These are phyloP conservation scores for Tupaia chinensis DNA, from an alignment of 2,113 vertebrate genomes.

Conservation along the genomic window DNA sequence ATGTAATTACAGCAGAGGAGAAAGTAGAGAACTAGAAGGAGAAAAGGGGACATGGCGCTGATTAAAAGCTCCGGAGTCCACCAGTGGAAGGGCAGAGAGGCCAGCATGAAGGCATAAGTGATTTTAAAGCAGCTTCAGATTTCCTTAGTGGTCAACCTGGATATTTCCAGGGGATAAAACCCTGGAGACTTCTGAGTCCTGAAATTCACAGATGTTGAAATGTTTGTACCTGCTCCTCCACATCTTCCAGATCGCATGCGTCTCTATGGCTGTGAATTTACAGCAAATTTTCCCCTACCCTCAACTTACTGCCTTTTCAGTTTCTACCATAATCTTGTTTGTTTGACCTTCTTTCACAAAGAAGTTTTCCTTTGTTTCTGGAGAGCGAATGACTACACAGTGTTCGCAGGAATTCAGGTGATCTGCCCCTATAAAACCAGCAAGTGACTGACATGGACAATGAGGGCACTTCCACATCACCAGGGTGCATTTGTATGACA, in stretches of 20 bases:
- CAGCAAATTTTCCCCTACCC: neutral
- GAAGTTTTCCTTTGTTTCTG: neutral
- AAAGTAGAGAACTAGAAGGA: neutral
- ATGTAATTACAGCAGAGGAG: neutral
- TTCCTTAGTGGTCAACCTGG: too few species aligned
- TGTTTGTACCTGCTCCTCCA: neutral
- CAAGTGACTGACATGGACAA: neutral
- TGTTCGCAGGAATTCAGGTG: neutral
- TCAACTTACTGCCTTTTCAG: neutral
- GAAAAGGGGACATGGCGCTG: neutral
- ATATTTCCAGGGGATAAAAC: neutral
- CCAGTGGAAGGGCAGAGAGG: neutral
- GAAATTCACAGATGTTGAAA: neutral
- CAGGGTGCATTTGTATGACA: rapidly evolving
- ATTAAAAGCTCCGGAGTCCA: too few species aligned
- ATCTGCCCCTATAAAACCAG: neutral
- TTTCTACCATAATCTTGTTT: neutral
- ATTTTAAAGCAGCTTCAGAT: neutral
- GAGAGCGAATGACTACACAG: neutral
- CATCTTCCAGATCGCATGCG: rapidly evolving
- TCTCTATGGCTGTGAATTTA: neutral
- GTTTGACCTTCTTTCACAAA: neutral
- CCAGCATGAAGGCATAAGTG: rapidly evolving
- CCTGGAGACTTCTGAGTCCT: neutral
- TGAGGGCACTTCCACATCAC: rapidly evolving